Conservation (phyloP, 2,113 vertebrate species). For the Albula goreensis region DNA sequence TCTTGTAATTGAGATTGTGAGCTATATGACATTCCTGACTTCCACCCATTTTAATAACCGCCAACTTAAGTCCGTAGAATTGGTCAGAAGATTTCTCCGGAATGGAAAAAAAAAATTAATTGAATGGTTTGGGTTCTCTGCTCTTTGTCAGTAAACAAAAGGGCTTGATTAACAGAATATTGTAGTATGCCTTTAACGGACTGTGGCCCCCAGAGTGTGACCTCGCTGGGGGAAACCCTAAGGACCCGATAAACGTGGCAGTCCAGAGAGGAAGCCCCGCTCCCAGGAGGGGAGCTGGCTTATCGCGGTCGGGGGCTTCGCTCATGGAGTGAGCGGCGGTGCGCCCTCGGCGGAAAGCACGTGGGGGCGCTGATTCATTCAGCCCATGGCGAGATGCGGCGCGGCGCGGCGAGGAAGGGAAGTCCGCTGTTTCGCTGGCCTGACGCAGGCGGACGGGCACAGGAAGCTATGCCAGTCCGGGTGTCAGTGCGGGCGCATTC, state of each 20-base stretch:
- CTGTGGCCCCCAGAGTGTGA: slow-evolving; percentile 25
- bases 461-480: too few relatives aligned
- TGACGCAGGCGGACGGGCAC: too few relatives aligned
- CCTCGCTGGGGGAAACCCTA: neutral
- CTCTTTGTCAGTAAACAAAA: too few relatives aligned
- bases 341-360: slow-evolving; percentile 38
- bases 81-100: too few relatives aligned
- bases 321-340: slow-evolving; percentile 31
- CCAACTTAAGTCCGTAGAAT: slow-evolving; percentile 29
- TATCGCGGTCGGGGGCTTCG: slow-evolving; percentile 41
- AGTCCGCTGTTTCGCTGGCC: too few relatives aligned
- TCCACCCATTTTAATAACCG: too few relatives aligned
- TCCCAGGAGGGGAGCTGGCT: slow-evolving; percentile 48
- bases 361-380: slow-evolving; percentile 54
- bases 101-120: too few relatives aligned
- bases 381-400: slow-evolving; percentile 59
- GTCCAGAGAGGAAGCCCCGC: slow-evolving; percentile 50
- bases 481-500: too few relatives aligned
- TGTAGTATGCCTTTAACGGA: slow-evolving; percentile 47
- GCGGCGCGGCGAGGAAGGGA: slow-evolving; percentile 12
- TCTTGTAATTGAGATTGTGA: too few relatives aligned
- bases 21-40: too few relatives aligned
- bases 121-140: too few relatives aligned
- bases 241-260: slow-evolving; percentile 61
- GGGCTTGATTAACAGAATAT: too few relatives aligned